These are phyloP conservation scores for Pteromalus puparum DNA, from an alignment of 1,140 invertebrate species.

Conservation along the genomic window DNA sequence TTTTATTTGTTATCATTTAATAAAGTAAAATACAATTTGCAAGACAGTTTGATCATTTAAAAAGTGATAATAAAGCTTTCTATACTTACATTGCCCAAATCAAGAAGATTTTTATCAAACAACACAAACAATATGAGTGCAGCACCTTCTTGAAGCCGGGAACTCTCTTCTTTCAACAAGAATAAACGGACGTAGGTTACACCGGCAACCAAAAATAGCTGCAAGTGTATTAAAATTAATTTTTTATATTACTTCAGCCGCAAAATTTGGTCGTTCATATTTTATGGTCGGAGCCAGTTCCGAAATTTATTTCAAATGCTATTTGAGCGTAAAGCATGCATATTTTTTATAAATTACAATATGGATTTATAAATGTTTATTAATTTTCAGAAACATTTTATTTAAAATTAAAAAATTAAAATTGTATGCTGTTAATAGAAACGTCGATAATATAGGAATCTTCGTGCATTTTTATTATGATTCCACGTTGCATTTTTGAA, in stretches of 20 bases:
- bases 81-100: constrained; percentile 25
- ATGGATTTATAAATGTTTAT: no score
- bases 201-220: not conserved
- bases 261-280: no score
- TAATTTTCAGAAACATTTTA: not conserved
- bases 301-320: no score
- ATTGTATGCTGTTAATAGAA: not conserved
- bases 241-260: no score
- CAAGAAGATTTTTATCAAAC: constrained; percentile 16
- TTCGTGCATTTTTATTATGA: no score
- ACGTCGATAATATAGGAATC: not conserved
- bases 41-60: not conserved
- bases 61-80: not conserved
- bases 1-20: no score
- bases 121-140: not conserved
- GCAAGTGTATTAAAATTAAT: not conserved
- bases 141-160: not conserved
- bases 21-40: no score
- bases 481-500: no score
- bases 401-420: not conserved
- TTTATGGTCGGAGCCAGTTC: no score
- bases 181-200: not conserved
- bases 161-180: not conserved
- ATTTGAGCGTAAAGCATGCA: no score
- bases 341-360: no score